Conservation (phyloP, 2,888 invertebrate genomes). For the Drosophila mercatorum region DNA sequence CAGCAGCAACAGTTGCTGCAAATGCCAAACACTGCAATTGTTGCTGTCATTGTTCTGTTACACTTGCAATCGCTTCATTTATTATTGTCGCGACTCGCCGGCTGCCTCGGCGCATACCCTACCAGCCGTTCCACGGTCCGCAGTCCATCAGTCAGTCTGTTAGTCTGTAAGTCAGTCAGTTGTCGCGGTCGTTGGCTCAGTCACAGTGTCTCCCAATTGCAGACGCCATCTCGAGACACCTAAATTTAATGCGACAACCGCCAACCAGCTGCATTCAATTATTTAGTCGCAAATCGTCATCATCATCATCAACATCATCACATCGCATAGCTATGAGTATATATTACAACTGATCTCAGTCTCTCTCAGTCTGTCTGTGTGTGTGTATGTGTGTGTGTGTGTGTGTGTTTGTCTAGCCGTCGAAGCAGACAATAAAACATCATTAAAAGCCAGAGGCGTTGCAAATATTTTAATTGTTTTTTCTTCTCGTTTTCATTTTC, state of each 20-base stretch:
- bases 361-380: conserved; percentile 8
- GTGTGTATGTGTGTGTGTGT: conserved; percentile 19
- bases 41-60: conserved; percentile 81
- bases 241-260: conserved; percentile 82
- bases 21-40: conserved; percentile 80
- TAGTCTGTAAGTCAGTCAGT: conserved; percentile 64
- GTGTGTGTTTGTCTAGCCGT: conserved; percentile 56
- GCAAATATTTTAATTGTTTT: conserved; percentile 78
- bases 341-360: conserved; percentile 41
- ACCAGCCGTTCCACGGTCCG: conserved; percentile 16
- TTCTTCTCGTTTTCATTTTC: conserved; percentile 10
- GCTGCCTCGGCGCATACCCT: conserved; percentile 24
- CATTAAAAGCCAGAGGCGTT: conserved; percentile 77
- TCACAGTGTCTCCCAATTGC: conserved; percentile 62
- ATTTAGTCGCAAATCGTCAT: conserved; percentile 78
- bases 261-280: conserved; percentile 83
- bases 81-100: conserved; percentile 72
- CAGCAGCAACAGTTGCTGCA: conserved; percentile 51
- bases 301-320: conserved; percentile 57
- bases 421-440: conserved; percentile 78
- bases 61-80: conserved; percentile 81
- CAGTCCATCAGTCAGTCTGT: conserved; percentile 23
- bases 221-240: conserved; percentile 68
- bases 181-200: conserved; percentile 77
- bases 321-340: conserved; percentile 55